These are phyloP conservation scores for Tadarida brasiliensis DNA, from an alignment of 2,797 vertebrate genomes.

Conservation along the genomic window DNA sequence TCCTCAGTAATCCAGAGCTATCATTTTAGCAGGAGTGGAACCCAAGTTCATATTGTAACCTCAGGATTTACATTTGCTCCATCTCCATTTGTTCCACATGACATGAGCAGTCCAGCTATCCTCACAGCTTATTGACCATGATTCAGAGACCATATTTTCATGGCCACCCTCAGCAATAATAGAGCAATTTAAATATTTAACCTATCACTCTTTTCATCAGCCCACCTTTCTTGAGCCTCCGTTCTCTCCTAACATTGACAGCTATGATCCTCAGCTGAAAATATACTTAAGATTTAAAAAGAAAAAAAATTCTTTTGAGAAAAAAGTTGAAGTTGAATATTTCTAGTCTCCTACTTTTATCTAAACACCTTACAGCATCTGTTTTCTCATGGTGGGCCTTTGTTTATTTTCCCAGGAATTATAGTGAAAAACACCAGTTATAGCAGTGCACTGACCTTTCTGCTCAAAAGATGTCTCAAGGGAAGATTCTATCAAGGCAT, in stretches of 20 bases:
- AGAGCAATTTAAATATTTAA: not conserved
- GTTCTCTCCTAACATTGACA: not conserved
- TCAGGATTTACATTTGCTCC: not conserved
- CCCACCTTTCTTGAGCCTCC: not conserved
- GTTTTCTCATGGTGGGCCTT: not conserved
- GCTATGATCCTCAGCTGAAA: not conserved
- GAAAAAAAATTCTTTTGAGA: too few species aligned
- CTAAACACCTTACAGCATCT: conserved; percentile 12
- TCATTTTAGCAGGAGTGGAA: not conserved
- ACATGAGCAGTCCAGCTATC: not conserved
- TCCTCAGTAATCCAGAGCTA: not conserved
- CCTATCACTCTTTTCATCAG: not conserved
- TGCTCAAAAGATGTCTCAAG: not conserved
- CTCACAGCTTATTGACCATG: not conserved
- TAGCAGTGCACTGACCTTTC: not conserved
- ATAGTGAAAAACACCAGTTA: not conserved
- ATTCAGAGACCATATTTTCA: not conserved
- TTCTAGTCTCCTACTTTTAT: conserved; percentile 11
- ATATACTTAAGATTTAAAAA: not conserved
- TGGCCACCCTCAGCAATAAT: not conserved
- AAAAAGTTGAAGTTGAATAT: not conserved
- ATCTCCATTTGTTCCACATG: not conserved
- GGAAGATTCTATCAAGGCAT: not conserved
- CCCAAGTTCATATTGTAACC: not conserved
- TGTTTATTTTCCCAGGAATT: not conserved